These are phyloP conservation scores for Lasioglossum villosulum DNA, from an alignment of 2,888 invertebrate species.

Conservation along the genomic window DNA sequence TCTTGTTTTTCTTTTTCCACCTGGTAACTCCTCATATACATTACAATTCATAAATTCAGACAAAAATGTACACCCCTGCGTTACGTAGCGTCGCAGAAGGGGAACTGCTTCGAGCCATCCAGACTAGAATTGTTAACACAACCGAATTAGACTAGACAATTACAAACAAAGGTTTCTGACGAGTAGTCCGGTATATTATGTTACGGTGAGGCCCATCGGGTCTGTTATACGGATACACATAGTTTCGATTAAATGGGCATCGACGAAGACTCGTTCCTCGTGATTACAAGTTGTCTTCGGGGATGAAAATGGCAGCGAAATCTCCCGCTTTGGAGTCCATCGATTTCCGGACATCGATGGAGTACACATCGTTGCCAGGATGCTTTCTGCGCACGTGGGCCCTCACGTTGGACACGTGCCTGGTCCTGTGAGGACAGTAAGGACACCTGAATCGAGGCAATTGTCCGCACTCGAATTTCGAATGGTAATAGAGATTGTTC, in stretches of 20 bases:
- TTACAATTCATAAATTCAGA: too few species aligned
- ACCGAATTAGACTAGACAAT: neutral
- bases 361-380: slow-evolving; percentile 67
- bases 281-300: neutral
- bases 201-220: neutral
- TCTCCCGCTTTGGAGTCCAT: slow-evolving; percentile 1
- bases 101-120: too few species aligned
- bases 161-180: neutral
- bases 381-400: slow-evolving; percentile 79
- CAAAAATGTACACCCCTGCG: too few species aligned
- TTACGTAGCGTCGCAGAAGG: too few species aligned
- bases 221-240: neutral
- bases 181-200: neutral
- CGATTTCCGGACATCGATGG: slow-evolving; percentile 73
- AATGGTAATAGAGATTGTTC: slow-evolving; percentile 78
- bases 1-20: too few species aligned
- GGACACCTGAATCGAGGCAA: slow-evolving; percentile 82
- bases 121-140: neutral
- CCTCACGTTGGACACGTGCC: slow-evolving; percentile 79
- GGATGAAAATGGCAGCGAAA: too few species aligned
- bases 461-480: slow-evolving; percentile 81
- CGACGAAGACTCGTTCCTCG: neutral
- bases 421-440: slow-evolving; percentile 79
- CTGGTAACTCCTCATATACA: too few species aligned
- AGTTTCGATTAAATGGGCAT: neutral